Conservation (phyloP, 2,113 vertebrate genomes). For the Poeciliopsis retropinna region DNA sequence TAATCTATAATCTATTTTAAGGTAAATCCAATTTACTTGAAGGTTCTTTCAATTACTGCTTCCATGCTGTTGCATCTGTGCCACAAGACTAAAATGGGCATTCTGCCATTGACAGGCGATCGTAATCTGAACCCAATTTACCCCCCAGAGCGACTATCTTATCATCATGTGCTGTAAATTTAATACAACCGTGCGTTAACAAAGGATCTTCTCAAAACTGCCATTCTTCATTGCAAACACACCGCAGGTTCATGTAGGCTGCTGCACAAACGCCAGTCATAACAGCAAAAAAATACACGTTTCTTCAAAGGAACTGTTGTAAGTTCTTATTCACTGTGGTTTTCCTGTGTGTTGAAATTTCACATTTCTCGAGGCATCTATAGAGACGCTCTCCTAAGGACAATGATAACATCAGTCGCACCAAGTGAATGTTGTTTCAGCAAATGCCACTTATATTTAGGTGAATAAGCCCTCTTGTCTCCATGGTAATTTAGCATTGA, state of each 20-base stretch:
- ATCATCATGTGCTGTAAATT: constrained; percentile 29
- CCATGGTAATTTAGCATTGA: constrained; percentile 4
- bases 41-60: neutral
- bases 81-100: neutral
- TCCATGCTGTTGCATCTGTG: neutral
- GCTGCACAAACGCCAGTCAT: neutral
- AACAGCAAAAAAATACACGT: neutral
- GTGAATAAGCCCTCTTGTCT: constrained; percentile 5
- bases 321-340: neutral
- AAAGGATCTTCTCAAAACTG: constrained; percentile 21
- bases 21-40: neutral
- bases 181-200: constrained; percentile 34
- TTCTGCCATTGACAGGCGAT: constrained; percentile 11
- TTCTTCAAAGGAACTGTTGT: neutral
- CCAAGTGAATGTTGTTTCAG: constrained; percentile 15
- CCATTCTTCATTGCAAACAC: constrained; percentile 14
- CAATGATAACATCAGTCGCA: neutral
- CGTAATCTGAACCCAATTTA: constrained; percentile 27
- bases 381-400: constrained; percentile 1
- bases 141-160: constrained; percentile 31
- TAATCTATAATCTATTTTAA: neutral
- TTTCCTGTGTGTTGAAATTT: constrained; percentile 1
- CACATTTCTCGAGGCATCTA: constrained; percentile 8
- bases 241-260: neutral
- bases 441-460: neutral